Percentiles rank a stretch among this genome's conserved stretches.
Evolutionary conservation across 2,797 vertebrate genomes (phyloP).

Genomic region (Alfaro cultratus): DNA sequence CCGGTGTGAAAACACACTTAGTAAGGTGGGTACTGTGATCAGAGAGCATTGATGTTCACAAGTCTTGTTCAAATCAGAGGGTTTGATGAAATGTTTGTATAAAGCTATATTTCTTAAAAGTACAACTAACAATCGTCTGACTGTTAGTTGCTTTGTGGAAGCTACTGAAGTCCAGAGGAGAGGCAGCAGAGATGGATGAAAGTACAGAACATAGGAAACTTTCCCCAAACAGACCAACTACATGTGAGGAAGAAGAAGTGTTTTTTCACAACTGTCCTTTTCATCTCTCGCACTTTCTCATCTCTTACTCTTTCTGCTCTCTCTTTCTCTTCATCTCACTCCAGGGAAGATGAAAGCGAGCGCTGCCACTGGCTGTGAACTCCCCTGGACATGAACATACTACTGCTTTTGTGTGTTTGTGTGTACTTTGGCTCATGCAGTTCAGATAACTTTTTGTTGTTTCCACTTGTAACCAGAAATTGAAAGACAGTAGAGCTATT

Average conservation of each 20-base stretch:
- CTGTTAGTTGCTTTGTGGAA: not conserved
- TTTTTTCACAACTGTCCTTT: slow-evolving; percentile 40
- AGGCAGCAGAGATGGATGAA: slow-evolving; percentile 1
- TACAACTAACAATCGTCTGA: not conserved
- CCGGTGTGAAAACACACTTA: no score
- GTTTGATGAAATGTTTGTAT: not conserved
- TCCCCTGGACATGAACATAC: slow-evolving; percentile 24
- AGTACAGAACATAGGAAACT: slow-evolving; percentile 1
- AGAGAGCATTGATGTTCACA: not conserved
- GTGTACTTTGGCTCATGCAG: not conserved
- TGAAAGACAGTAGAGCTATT: not conserved
- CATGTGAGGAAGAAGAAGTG: slow-evolving; percentile 41
- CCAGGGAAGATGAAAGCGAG: slow-evolving; percentile 62
- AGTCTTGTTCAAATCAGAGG: not conserved
- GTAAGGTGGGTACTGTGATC: not conserved
- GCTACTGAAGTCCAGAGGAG: not conserved
- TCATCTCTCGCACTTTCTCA: slow-evolving; percentile 49
- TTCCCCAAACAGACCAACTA: slow-evolving; percentile 17
- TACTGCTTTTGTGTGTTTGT: slow-evolving; percentile 18
- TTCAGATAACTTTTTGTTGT: slow-evolving; percentile 19
- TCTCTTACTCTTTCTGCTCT: slow-evolving; percentile 23
- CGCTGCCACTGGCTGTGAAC: slow-evolving; percentile 42
- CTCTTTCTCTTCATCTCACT: slow-evolving; percentile 39
- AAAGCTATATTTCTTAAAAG: not conserved
- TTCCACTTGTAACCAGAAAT: slow-evolving; percentile 19